phyloP scores from a whole-genome alignment of 2,888 invertebrate genomes.

The Desoria tigrina region DNA sequence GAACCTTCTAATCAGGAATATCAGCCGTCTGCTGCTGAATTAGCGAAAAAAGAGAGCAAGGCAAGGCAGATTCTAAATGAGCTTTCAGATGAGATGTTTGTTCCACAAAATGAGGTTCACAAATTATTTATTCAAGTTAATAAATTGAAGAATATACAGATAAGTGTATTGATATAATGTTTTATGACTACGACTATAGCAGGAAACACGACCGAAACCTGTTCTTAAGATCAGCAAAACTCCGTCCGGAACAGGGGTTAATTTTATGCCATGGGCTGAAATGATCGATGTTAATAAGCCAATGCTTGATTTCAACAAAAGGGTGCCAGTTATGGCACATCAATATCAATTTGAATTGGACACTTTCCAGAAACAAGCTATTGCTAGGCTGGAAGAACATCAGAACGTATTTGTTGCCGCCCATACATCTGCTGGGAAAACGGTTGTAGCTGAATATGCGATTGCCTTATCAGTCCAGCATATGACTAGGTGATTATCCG shows the following conservation, averaged over 20 bases:
- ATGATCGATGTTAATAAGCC: slow-evolving; percentile 79
- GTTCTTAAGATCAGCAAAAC: slow-evolving; percentile 69
- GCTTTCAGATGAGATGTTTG: slow-evolving; percentile 13
- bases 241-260: slow-evolving; percentile 56
- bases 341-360: slow-evolving; percentile 89
- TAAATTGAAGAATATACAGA: neutral
- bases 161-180: neutral
- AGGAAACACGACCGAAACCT: slow-evolving; percentile 58
- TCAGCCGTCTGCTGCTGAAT: slow-evolving; percentile 44
- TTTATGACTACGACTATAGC: too few relatives aligned
- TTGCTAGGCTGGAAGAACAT: slow-evolving; percentile 87
- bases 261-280: slow-evolving; percentile 81
- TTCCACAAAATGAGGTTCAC: slow-evolving; percentile 3
- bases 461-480: slow-evolving; percentile 92
- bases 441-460: slow-evolving; percentile 98
- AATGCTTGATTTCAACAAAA: slow-evolving; percentile 76
- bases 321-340: slow-evolving; percentile 80
- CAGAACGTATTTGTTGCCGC: slow-evolving; percentile 98
- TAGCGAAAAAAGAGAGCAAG: slow-evolving; percentile 42
- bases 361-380: slow-evolving; percentile 95
- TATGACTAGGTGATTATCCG: slow-evolving; percentile 73
- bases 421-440: slow-evolving; percentile 98
- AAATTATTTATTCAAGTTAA: neutral
- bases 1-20: slow-evolving; percentile 51
- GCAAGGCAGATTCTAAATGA: slow-evolving; percentile 39